Percentiles rank a stretch among this genome's conserved stretches.
phyloP scores from a whole-genome alignment of 2,797 vertebrate species.

The Chaenodraco wilsoni region DNA sequence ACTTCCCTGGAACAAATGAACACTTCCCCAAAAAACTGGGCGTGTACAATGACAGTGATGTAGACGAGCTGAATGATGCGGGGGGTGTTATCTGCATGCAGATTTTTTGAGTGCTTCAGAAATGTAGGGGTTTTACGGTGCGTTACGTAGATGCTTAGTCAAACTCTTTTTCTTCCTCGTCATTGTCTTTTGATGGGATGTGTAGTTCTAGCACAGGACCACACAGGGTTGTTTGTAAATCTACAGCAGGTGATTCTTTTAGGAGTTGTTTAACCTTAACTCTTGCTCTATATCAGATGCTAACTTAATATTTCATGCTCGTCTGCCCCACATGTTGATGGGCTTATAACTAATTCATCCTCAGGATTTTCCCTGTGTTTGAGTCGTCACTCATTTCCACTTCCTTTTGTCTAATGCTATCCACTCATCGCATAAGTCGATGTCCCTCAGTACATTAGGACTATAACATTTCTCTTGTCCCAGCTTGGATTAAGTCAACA shows the following conservation, averaged over 20 bases:
- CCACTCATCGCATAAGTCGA: conserved; percentile 43
- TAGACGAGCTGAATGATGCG: conserved; percentile 52
- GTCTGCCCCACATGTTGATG: conserved; percentile 79
- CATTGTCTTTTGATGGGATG: conserved; percentile 31
- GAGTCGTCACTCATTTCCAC: conserved; percentile 56
- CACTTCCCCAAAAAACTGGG: conserved; percentile 72
- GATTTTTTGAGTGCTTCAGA: conserved; percentile 53
- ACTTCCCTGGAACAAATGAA: conserved; percentile 48
- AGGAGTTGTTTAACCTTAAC: conserved; percentile 67
- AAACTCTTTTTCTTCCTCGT: conserved; percentile 40
- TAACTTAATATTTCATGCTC: conserved; percentile 82
- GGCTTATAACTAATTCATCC: conserved; percentile 82
- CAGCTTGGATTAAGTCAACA: conserved; percentile 55
- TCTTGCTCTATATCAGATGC: conserved; percentile 63
- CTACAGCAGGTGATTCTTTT: conserved; percentile 30
- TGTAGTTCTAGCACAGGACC: conserved; percentile 33
- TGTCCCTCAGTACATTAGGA: conserved; percentile 33
- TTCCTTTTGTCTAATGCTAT: conserved; percentile 43
- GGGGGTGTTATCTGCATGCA: conserved; percentile 63
- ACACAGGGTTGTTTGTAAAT: conserved; percentile 31
- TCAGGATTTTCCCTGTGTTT: conserved; percentile 69
- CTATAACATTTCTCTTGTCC: conserved; percentile 26
- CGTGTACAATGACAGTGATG: conserved; percentile 72
- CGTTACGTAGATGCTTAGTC: conserved; percentile 34
- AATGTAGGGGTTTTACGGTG: conserved; percentile 23